Percentiles rank a stretch among this genome's conserved stretches.
phyloP scores from a whole-genome alignment of 2,113 vertebrate genomes.

The Rafetus swinhoei region DNA sequence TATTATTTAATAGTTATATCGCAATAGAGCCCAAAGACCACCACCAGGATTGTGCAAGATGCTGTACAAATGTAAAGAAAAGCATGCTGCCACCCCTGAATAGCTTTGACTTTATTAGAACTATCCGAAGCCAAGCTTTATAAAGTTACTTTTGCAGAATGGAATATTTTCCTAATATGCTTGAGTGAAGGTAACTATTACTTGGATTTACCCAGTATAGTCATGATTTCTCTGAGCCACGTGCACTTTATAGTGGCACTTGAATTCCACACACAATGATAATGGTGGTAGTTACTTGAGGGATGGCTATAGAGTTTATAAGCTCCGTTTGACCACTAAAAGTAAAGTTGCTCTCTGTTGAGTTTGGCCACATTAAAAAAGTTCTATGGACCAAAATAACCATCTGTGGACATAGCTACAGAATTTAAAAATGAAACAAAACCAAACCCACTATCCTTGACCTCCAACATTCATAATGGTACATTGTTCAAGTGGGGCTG shows the following conservation, averaged over 20 bases:
- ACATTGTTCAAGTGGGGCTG: neutral
- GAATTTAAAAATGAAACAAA: neutral
- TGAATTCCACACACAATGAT: neutral
- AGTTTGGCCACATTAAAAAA: neutral
- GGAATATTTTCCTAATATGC: neutral
- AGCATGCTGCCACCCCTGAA: neutral
- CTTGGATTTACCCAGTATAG: fast-evolving
- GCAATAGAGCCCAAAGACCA: neutral
- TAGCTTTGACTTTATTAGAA: neutral
- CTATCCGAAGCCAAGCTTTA: neutral
- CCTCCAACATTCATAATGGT: neutral
- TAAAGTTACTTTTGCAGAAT: neutral
- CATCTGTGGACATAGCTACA: neutral
- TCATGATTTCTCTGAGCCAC: too few relatives aligned
- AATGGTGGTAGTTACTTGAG: neutral
- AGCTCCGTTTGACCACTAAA: neutral
- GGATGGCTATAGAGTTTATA: neutral
- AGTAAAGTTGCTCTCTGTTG: neutral
- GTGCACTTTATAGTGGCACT: fast-evolving
- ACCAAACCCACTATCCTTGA: neutral
- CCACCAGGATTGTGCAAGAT: neutral
- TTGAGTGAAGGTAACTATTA: neutral
- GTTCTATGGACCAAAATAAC: neutral
- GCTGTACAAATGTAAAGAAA: neutral
- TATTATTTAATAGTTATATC: neutral